These are phyloP conservation scores for Gymnorhina tibicen DNA, from an alignment of 2,113 vertebrate species.

Conservation along the genomic window DNA sequence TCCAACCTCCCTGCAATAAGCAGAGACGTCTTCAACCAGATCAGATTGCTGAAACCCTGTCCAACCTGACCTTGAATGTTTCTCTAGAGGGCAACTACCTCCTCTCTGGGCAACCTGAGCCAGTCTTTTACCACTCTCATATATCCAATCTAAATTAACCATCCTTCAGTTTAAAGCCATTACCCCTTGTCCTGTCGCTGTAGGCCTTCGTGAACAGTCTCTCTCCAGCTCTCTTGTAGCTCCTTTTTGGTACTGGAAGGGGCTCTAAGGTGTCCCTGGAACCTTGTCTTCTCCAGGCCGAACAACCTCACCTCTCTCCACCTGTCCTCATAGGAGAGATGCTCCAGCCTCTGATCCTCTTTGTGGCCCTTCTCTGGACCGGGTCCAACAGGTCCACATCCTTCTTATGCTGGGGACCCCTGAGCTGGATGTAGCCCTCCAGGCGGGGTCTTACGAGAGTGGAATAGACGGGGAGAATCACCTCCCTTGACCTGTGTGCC, in stretches of 20 bases:
- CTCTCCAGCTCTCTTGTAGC: not conserved
- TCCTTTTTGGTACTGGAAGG: not conserved
- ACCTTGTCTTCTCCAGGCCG: not conserved
- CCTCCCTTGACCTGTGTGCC: not conserved
- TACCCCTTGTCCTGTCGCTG: not conserved
- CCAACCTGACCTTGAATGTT: not conserved
- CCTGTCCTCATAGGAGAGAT: not conserved
- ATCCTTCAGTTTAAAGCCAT: not conserved
- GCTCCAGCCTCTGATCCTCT: not conserved
- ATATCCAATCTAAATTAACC: not conserved
- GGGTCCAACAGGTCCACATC: too few species aligned
- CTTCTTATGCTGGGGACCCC: not conserved
- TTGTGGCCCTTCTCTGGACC: not conserved
- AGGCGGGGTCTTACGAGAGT: fast-evolving
- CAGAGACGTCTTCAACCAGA: not conserved
- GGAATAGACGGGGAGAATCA: not conserved
- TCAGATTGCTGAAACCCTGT: not conserved
- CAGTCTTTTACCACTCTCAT: not conserved
- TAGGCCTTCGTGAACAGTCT: not conserved
- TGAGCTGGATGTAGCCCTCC: not conserved
- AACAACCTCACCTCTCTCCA: too few species aligned
- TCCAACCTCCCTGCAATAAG: not conserved
- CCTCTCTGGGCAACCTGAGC: not conserved
- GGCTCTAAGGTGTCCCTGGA: not conserved
- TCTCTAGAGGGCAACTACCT: not conserved